Base-by-base conservation (phyloP, 2,113 vertebrate genomes). In the Datnioides undecimradiatus region DNA sequence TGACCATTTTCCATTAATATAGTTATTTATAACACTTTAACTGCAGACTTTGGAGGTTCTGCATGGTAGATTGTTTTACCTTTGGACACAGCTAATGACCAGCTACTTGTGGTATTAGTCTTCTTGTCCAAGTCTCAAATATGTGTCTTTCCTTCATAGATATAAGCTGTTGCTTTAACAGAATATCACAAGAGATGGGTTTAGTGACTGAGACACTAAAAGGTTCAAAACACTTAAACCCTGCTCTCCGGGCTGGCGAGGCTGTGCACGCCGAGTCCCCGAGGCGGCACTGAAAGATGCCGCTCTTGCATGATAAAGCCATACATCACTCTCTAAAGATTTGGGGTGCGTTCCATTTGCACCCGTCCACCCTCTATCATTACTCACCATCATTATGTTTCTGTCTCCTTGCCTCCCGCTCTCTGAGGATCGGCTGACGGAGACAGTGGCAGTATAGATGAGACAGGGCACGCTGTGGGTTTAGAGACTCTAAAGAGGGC, bases 251-350 rank as follows among this genome's bases (percentile, higher is more conserved):
- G 25, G 33, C 36, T 48, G 36, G 19, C 0, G n/a, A 45, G 33
- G 41, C 36, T 51, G n/a, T 51, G 60, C 46, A 31, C 48, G 31
- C 29, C 21, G 16, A 17, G 45, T 40, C 16, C 52, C 55, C 23
- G 3, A 29, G 60, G 70, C 52, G 40, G 27, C 7, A 31, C 21
- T 79, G 57, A 65, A 59, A 74, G 58, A 59, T 68, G 64, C 60
- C 38, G 33, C 41, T 63, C 54, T 70, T 63, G 60, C 65, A 65
- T 31, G 79, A 79, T 58, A 41, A 65, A 79, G 41, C 66, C n/a
- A 66, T 83, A 71, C 55, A 88, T 88, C 80, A 74, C 58, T 73
- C 66, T 59, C 58, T 40, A 69, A 57, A 62, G 80, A 86, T 83
- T 79, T 51, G 43, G 58, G 48, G 54, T 69, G 45, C 29, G n/a